Conservation (phyloP, 1,140 invertebrate genomes). For the Drosophila azteca region DNA sequence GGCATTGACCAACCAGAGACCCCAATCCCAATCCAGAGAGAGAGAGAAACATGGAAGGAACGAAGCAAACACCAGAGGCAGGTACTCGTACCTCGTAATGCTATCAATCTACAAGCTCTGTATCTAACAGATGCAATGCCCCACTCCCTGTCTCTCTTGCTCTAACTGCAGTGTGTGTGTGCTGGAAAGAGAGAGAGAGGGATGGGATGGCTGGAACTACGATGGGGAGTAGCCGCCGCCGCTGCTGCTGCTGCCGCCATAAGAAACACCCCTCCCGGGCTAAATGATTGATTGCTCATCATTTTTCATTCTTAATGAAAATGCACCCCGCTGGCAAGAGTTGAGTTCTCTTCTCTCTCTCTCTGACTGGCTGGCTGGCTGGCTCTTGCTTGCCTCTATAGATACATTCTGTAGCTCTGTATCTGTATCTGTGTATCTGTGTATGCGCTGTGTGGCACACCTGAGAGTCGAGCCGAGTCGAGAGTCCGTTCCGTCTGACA, state of each 20-base stretch:
- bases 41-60: constrained; percentile 43
- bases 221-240: constrained; percentile 33
- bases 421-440: constrained; percentile 9
- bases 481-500: constrained; percentile 39
- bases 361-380: constrained; percentile 49
- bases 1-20: constrained; percentile 66
- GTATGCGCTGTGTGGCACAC: constrained; percentile 55
- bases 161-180: too few species aligned
- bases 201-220: constrained; percentile 11
- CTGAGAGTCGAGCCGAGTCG: constrained; percentile 35
- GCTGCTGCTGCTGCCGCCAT: constrained; percentile 6
- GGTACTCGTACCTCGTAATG: constrained; percentile 54
- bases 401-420: constrained; percentile 29
- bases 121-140: constrained; percentile 59
- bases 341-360: constrained; percentile 47
- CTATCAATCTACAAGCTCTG: constrained; percentile 80
- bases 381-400: constrained; percentile 20
- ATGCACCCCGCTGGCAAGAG: constrained; percentile 84
- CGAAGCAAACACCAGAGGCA: constrained; percentile 75
- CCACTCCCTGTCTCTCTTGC: too few species aligned
- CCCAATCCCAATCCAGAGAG: not conserved
- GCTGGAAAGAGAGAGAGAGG: constrained; percentile 17
- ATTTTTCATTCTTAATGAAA: constrained; percentile 84
- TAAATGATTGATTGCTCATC: constrained; percentile 84
- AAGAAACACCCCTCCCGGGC: constrained; percentile 78